Evolutionary conservation across 1,140 invertebrate species (phyloP), one percentile per base, ranked within the genome.

Genomic region (Drosophila seguyi): DNA sequence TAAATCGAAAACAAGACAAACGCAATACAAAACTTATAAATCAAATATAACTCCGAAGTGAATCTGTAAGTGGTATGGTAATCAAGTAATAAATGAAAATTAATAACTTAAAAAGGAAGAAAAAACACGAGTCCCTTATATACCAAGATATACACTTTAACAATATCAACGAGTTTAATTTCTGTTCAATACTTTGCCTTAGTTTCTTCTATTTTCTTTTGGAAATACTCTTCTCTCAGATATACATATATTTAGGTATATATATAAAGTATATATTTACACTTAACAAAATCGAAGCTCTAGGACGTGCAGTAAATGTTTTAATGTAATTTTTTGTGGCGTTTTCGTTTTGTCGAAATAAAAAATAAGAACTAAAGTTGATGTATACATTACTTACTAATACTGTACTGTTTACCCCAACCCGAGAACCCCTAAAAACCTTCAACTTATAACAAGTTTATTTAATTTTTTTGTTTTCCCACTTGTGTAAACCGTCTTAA

Each of bases 221-320:
- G 58, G 65, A 71, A 55, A 50, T 63, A 74, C 79, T 66, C 25
- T 69, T 16, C 18, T 39, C 41, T 39, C 60, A 69, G 56, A 76
- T 34, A 66, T 69, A 74, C 57, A 53, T 55, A 75, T 59, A 50
- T 66, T 50, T 75, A 50, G 48, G 44, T 53, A 52, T 69, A 58
- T 50, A 36, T 34, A 20, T 48, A 50, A n/a, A n/a, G n/a, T 74
- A 58, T 75, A 79, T 75, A 68, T 72, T 45, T 44, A 91, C 57
- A 91, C 72, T 71, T 44, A 77, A 55, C 66, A 58, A 66, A 72
- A 92, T 92, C 91, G 88, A 92, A 92, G 91, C 91, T 92, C 91
- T 92, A 83, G 78, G 71, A 91, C 79, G 80, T 92, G 82, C 90
- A 92, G 83, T 91, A 91, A 91, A 85, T 88, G 73, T 81, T 78